Percentiles rank a stretch among this genome's conserved stretches.
These are phyloP conservation scores for Oreotragus oreotragus DNA, from an alignment of 2,113 vertebrate genomes.

Conservation along the genomic window DNA sequence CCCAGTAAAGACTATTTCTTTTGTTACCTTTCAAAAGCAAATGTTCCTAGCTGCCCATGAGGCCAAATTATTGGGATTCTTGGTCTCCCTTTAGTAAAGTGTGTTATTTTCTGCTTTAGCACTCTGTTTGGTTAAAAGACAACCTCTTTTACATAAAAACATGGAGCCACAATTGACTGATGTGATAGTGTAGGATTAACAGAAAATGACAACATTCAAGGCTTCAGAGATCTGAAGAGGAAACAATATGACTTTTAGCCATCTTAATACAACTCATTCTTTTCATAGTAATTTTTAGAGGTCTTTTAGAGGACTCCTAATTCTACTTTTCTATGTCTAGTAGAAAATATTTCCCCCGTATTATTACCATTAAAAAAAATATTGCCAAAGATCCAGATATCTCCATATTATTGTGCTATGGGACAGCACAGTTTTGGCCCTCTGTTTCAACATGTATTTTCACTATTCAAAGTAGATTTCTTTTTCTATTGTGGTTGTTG, in stretches of 20 bases:
- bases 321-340: neutral
- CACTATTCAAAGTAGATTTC: neutral
- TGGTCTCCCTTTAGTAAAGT: neutral
- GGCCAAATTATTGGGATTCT: neutral
- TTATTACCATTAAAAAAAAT: neutral
- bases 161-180: neutral
- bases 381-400: neutral
- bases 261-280: neutral
- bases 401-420: neutral
- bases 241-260: neutral
- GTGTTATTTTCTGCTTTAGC: neutral
- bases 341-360: neutral
- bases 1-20: neutral
- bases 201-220: neutral
- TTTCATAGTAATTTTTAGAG: neutral
- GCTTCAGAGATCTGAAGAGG: neutral
- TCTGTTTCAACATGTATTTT: constrained; percentile 3
- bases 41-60: neutral
- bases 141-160: neutral
- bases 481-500: neutral
- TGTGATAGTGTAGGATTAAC: neutral
- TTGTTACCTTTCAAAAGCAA: neutral
- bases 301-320: neutral
- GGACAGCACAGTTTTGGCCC: neutral
- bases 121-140: neutral